Conservation (phyloP, 2,797 vertebrate species). For the Melanogrammus aeglefinus region DNA sequence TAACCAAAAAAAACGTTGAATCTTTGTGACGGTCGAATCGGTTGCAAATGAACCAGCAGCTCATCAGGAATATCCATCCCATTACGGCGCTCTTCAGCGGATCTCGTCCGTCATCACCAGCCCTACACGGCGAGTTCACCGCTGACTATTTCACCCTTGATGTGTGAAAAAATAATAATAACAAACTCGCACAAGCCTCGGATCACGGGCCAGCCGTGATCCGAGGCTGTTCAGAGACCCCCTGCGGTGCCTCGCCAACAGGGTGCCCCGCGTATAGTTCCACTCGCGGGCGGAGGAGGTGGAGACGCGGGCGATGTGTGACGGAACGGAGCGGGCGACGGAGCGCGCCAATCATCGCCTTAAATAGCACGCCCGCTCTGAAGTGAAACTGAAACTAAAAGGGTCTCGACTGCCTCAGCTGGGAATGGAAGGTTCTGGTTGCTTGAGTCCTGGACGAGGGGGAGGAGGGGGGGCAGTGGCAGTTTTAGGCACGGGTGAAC, state of each 20-base stretch:
- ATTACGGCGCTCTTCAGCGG: neutral
- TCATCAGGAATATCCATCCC: neutral
- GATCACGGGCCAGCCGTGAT: no score
- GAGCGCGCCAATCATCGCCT: neutral
- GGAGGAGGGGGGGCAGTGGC: slow-evolving; percentile 1
- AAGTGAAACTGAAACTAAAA: neutral
- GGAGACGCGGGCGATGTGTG: neutral
- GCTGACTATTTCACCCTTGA: neutral
- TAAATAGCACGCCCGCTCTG: neutral
- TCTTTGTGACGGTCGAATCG: slow-evolving; percentile 5
- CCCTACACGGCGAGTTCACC: neutral
- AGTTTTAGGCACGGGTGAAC: no score
- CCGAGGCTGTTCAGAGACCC: neutral
- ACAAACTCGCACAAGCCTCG: no score
- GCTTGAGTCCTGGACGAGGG: slow-evolving; percentile 15
- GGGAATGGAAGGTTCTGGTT: neutral
- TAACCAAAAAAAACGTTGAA: neutral
- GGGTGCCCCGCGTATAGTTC: neutral
- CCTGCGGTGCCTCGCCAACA: neutral
- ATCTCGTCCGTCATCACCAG: slow-evolving; percentile 6
- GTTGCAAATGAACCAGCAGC: slow-evolving; percentile 11
- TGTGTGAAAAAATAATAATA: neutral
- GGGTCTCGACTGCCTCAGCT: neutral
- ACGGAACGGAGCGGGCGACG: neutral
- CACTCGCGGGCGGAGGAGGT: neutral